Conservation (phyloP, 2,797 vertebrate genomes). For the Notolepis coatsorum region DNA sequence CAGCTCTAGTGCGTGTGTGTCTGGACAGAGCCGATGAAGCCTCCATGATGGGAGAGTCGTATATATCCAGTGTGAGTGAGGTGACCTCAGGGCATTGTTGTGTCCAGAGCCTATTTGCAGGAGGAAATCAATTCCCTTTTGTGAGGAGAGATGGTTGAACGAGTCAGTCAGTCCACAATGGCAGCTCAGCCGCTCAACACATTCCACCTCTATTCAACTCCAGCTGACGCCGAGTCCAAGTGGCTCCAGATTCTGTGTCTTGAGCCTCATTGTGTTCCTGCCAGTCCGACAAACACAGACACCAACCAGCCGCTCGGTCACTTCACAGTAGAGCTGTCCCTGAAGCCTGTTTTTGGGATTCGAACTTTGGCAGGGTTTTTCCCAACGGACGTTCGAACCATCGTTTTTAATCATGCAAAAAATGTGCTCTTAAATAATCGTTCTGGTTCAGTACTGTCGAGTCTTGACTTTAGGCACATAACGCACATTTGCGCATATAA, state of each 20-base stretch:
- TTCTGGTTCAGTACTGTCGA: too few species aligned
- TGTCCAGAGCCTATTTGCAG: conserved; percentile 62
- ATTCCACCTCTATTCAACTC: conserved; percentile 28
- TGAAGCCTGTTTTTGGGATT: too few species aligned
- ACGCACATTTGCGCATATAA: too few species aligned
- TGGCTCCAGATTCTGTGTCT: background rate
- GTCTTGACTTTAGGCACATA: too few species aligned
- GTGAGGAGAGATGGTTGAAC: conserved; percentile 47
- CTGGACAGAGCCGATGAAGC: conserved; percentile 7
- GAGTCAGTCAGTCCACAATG: conserved; percentile 28
- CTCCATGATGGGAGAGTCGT: conserved; percentile 26
- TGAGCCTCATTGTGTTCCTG: conserved; percentile 17
- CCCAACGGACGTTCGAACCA: too few species aligned
- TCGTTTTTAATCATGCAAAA: too few species aligned
- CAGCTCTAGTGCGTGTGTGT: background rate
- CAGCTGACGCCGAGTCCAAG: conserved; percentile 33
- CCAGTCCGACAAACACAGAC: conserved; percentile 5
- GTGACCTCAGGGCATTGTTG: conserved; percentile 61
- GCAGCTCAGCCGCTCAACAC: conserved; percentile 36
- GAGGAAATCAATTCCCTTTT: conserved; percentile 66
- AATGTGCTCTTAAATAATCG: too few species aligned
- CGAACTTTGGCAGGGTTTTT: too few species aligned
- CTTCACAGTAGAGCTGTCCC: too few species aligned
- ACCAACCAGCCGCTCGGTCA: conserved; percentile 28
- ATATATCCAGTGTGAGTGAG: conserved; percentile 33